phyloP scores from a whole-genome alignment of 2,888 invertebrate genomes.

The Tipula lateralis region DNA sequence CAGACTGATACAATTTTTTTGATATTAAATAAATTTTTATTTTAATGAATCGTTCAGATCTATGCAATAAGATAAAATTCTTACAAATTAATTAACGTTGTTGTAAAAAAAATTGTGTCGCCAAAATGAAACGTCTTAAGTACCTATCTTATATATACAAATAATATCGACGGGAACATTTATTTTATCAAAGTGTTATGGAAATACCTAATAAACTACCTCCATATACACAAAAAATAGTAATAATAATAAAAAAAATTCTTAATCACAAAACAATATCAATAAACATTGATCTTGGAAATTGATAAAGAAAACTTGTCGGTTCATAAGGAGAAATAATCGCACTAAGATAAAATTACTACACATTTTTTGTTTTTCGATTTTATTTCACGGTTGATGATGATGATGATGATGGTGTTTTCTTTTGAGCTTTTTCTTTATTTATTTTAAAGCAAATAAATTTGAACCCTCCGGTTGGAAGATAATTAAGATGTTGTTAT shows the following conservation, averaged over 20 bases:
- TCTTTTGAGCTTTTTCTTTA: neutral
- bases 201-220: slow-evolving; percentile 5
- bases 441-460: neutral
- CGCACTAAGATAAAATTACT: slow-evolving; percentile 1
- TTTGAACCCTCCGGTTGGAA: neutral
- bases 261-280: neutral
- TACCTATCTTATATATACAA: neutral
- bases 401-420: neutral
- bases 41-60: neutral
- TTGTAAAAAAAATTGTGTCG: neutral
- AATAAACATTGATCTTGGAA: slow-evolving; percentile 2
- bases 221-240: neutral
- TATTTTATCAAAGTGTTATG: neutral
- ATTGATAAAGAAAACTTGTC: neutral
- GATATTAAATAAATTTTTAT: neutral
- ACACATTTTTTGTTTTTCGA: neutral
- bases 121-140: neutral
- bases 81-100: neutral
- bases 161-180: neutral
- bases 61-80: neutral
- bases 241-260: neutral
- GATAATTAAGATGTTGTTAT: neutral
- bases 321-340: neutral
- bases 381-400: neutral
- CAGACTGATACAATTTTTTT: neutral